Conservation (phyloP, 2,113 vertebrate genomes). For the Leiothrix lutea region DNA sequence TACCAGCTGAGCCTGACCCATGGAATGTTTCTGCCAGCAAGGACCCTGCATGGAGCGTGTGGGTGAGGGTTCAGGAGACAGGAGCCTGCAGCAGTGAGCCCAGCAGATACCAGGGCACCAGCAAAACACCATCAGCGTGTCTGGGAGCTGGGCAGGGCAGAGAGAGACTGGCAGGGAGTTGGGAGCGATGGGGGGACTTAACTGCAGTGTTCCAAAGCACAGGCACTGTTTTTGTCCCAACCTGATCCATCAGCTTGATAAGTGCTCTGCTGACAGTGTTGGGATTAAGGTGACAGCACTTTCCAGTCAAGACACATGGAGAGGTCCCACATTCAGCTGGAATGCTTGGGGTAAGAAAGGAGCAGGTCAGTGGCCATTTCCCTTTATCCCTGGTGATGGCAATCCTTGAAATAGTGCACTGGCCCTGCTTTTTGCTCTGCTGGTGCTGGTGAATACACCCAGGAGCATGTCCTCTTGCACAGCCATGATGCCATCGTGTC, state of each 20-base stretch:
- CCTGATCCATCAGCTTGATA: background rate
- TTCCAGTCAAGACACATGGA: background rate
- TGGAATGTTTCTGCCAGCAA: rapidly evolving
- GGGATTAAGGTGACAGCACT: background rate
- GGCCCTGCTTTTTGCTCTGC: background rate
- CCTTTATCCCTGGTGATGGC: background rate
- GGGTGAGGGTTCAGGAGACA: background rate
- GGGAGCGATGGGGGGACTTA: background rate
- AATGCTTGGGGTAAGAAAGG: background rate
- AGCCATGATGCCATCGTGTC: background rate
- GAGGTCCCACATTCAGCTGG: background rate
- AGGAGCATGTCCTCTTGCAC: background rate
- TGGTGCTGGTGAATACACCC: background rate
- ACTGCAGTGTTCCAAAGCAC: background rate
- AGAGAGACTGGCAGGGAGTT: background rate
- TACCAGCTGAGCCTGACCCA: background rate
- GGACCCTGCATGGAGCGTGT: rapidly evolving
- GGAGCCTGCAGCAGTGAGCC: background rate
- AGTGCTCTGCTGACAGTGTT: background rate
- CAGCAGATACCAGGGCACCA: background rate
- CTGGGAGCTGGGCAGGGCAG: background rate
- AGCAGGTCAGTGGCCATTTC: background rate
- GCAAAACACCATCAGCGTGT: rapidly evolving
- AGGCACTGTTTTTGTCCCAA: background rate
- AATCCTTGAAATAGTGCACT: background rate